Evolutionary conservation across 2,113 vertebrate species (phyloP).

Genomic region (Columba janthina): DNA sequence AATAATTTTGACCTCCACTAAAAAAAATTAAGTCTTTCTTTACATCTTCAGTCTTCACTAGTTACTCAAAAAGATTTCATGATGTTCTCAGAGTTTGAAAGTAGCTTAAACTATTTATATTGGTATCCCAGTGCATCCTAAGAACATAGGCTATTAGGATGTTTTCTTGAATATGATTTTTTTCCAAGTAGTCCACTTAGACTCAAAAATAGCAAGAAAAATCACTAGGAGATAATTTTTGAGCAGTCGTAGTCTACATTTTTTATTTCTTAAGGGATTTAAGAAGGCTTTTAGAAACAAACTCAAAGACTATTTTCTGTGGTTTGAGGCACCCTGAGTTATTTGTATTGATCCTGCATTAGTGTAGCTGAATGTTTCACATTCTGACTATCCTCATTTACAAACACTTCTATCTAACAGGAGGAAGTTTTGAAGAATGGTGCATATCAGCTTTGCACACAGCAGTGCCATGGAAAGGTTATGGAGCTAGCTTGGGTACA

Average conservation of each 20-base stretch:
- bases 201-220: neutral
- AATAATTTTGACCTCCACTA: neutral
- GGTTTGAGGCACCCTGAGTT: neutral
- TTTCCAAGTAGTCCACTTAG: neutral
- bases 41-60: neutral
- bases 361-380: neutral
- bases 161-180: neutral
- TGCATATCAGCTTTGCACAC: neutral
- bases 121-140: neutral
- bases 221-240: neutral
- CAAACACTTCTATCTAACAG: neutral
- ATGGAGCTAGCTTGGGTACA: neutral
- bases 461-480: neutral
- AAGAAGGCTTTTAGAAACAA: neutral
- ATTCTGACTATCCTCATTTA: neutral
- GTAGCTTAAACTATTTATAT: neutral
- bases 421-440: neutral
- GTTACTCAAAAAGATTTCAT: neutral
- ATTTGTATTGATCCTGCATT: neutral
- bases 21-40: neutral
- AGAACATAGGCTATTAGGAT: neutral
- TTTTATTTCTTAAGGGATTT: neutral
- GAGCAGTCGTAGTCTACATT: neutral
- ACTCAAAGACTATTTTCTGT: neutral
- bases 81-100: neutral